phyloP scores from a whole-genome alignment of 2,888 invertebrate genomes.

The Shargacucullia verbasci region DNA sequence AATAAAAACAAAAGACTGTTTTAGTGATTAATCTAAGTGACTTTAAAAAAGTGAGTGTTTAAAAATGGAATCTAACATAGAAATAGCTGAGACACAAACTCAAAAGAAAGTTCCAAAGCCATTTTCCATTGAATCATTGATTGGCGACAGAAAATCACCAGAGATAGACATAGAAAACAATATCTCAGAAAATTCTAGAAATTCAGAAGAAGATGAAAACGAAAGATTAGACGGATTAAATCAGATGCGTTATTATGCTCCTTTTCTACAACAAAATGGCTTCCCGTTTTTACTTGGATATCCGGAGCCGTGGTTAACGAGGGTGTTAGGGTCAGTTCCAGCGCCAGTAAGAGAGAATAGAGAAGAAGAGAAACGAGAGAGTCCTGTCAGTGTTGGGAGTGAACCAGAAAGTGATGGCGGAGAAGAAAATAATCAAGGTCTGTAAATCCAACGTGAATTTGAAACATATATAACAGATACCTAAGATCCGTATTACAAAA shows the following conservation, averaged over 20 bases:
- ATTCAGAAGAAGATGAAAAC: conserved; percentile 80
- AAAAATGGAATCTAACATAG: conserved; percentile 72
- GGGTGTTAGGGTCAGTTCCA: conserved; percentile 72
- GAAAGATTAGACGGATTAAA: conserved; percentile 77
- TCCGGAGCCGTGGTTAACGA: conserved; percentile 83
- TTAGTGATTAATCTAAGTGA: conserved; percentile 48
- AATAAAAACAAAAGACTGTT: conserved; percentile 15
- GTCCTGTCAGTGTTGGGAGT: conserved; percentile 85
- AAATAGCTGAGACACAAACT: conserved; percentile 74
- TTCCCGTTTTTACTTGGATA: conserved; percentile 85
- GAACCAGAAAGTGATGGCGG: conserved; percentile 82
- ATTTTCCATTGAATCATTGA: conserved; percentile 90
- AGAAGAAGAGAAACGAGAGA: conserved; percentile 80
- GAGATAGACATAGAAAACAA: conserved; percentile 85
- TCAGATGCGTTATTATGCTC: conserved; percentile 84
- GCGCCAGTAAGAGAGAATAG: conserved; percentile 66
- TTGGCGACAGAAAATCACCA: conserved; percentile 85
- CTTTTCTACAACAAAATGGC: conserved; percentile 84
- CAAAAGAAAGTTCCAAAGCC: conserved; percentile 88
- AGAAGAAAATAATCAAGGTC: conserved; percentile 82
- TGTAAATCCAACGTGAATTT: conserved; percentile 17
- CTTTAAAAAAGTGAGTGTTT: conserved; percentile 24
- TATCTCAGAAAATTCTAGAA: conserved; percentile 78
- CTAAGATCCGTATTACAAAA: too few species aligned
- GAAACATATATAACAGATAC: too few species aligned